Percentiles rank a stretch among this genome's conserved stretches.
Conservation (phyloP, 1,140 invertebrate species). For the Parapsyche elsis region DNA sequence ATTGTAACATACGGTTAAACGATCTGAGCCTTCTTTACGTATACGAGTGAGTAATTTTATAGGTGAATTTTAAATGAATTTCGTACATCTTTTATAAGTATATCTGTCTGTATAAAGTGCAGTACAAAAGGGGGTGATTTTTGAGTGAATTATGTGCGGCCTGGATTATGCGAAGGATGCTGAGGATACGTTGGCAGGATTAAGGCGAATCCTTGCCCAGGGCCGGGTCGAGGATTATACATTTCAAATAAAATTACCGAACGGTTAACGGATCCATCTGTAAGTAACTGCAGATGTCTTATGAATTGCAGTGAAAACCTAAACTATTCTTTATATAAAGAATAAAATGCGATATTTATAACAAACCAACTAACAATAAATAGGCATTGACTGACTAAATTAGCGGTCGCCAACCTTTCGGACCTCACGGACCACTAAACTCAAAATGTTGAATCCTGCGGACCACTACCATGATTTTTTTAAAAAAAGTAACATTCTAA, state of each 20-base stretch:
- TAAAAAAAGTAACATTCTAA: no score
- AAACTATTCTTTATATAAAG: no score
- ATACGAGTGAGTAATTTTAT: not conserved
- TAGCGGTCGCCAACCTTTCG: no score
- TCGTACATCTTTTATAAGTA: not conserved
- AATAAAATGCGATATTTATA: no score
- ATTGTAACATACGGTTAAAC: not conserved
- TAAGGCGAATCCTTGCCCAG: conserved; percentile 11
- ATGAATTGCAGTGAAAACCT: no score
- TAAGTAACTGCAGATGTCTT: no score
- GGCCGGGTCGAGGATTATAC: conserved; percentile 9
- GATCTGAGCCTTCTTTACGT: not conserved
- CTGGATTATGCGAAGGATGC: conserved; percentile 36
- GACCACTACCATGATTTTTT: no score
- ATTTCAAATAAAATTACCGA: not conserved
- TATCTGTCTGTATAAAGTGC: not conserved
- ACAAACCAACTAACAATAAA: no score
- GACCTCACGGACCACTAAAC: no score
- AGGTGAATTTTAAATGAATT: not conserved
- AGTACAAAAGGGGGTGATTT: not conserved
- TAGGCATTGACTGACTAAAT: no score
- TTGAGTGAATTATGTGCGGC: conserved; percentile 39
- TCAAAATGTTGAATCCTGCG: no score
- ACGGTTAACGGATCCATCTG: no score
- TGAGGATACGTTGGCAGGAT: conserved; percentile 20